These are phyloP conservation scores for Hypselothyrea guttata DNA, from an alignment of 2,888 invertebrate genomes.

Conservation along the genomic window DNA sequence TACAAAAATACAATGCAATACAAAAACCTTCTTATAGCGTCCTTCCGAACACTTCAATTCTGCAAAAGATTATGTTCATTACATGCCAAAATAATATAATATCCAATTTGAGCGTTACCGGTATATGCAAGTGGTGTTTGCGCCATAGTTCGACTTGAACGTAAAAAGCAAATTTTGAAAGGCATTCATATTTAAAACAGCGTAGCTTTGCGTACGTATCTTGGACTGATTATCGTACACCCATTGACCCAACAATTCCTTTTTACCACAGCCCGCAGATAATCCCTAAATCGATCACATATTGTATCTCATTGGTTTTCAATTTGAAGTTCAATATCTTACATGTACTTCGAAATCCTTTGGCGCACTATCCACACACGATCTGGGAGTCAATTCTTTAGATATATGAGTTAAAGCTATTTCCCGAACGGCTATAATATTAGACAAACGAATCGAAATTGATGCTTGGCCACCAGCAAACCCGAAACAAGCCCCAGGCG, in stretches of 20 bases:
- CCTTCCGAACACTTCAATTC: constrained; percentile 47
- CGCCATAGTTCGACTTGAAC: constrained; percentile 71
- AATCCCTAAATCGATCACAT: constrained; percentile 47
- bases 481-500: constrained; percentile 72
- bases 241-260: constrained; percentile 52
- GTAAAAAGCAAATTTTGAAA: constrained; percentile 48
- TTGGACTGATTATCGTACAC: constrained; percentile 50
- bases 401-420: constrained; percentile 64
- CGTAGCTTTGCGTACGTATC: constrained; percentile 50
- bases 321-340: constrained; percentile 13
- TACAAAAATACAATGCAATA: background rate
- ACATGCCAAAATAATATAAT: background rate
- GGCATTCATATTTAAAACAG: constrained; percentile 15
- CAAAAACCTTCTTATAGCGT: background rate
- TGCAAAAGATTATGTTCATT: constrained; percentile 2
- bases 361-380: constrained; percentile 66
- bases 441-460: constrained; percentile 58
- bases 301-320: background rate
- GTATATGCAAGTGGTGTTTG: constrained; percentile 71
- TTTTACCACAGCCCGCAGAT: background rate
- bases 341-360: constrained; percentile 71
- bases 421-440: constrained; percentile 56
- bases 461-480: constrained; percentile 56
- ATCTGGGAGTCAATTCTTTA: constrained; percentile 58
- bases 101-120: constrained; percentile 45